Evolutionary conservation across 1,140 invertebrate genomes (phyloP), one percentile per base, ranked within the genome.

Genomic region (Oncopodura yosiiana): DNA sequence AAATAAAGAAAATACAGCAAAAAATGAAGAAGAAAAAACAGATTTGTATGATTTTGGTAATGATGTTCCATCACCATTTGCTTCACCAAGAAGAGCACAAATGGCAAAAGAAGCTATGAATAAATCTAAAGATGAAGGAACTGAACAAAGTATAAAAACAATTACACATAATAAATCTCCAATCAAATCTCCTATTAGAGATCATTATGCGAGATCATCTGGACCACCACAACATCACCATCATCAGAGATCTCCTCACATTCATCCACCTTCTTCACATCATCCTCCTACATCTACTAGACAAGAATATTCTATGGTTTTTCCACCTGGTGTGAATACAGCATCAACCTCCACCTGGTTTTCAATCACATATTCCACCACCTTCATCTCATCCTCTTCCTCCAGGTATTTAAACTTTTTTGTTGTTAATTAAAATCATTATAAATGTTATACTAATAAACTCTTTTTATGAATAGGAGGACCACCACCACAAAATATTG

Each of bases 31-130:
- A 41, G 54, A 58, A 5, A 58, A 51, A 21, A 46, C 34, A 21
- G 62, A 61, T 53, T 43, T 64, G 23, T 64, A 64, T 41, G 58
- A 64, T 53, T 64, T 64, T 29, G n/a, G n/a, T n/a, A 61, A 61
- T 27, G 62, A 64, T 29, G 49, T 58, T 16, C 62, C 58, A n/a
- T 56, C 53, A 43, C 54, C 58, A 1, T 56, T 56, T 46, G 55
- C 55, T 5, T 49, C 53, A 18, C 19, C 23, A 3, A 38, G 30
- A 26, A 30, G 8, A 11, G 12, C 8, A 11, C 12, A 8, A 45
- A 11, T 5, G 21, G 5, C 43, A 21, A 16, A n/a, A 6, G 18
- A 16, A 41, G 38, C 14, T 41, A 18, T 6, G 18, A 37, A 3
- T 36, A n/a, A 21, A 3, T 16, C 29, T 19, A 34, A 2, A 1